Conservation (phyloP, 1,140 invertebrate species). For the Berghia stephanieae region DNA sequence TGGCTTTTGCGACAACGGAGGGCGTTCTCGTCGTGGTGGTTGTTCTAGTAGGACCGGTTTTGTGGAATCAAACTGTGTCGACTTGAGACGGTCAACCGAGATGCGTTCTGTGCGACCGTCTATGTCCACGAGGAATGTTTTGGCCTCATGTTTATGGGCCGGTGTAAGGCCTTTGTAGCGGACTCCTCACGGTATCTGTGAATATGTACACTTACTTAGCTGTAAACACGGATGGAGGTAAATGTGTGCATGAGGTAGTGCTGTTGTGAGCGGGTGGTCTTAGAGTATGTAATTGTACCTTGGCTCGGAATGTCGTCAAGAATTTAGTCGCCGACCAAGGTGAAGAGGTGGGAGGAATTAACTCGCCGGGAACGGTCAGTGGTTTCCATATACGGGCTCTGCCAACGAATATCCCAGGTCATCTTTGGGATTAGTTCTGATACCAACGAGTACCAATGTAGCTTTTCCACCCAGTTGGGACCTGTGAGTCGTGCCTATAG, state of each 20-base stretch:
- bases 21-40: no score
- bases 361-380: slow-evolving; percentile 27
- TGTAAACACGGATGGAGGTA: background rate
- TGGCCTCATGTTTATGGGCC: no score
- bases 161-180: background rate
- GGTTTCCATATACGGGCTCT: slow-evolving; percentile 22
- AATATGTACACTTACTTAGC: background rate
- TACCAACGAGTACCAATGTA: slow-evolving; percentile 29
- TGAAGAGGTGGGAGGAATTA: background rate
- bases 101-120: background rate
- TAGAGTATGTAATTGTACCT: background rate
- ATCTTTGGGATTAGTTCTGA: background rate
- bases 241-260: no score
- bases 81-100: background rate
- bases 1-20: no score
- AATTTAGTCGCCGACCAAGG: background rate
- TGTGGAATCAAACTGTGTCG: no score
- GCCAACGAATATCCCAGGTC: slow-evolving; percentile 20
- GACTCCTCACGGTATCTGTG: background rate
- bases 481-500: background rate
- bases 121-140: background rate
- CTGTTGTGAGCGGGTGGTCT: no score
- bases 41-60: no score
- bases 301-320: background rate
- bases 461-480: slow-evolving; percentile 2